A percentile compares a stretch with the other conserved stretches of the same genome.
Conservation (phyloP, 1,140 invertebrate genomes). For the Streblospio benedicti region DNA sequence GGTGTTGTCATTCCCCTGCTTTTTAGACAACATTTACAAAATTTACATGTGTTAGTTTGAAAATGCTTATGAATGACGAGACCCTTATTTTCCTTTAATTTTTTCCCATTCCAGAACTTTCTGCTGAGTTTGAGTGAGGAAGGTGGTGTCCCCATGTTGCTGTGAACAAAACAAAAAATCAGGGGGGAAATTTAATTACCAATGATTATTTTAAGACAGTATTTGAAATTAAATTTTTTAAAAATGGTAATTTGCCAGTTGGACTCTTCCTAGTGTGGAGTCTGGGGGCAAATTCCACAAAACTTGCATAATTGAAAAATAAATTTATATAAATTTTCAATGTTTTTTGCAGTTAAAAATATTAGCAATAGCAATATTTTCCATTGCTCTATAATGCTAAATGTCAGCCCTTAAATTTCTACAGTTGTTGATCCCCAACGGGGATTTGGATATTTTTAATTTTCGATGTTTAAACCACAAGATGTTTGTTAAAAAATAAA, state of each 20-base stretch:
- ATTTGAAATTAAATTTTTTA: not conserved
- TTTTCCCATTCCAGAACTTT: slow-evolving; percentile 50
- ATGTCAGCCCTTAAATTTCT: too few relatives aligned
- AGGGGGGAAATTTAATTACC: not conserved
- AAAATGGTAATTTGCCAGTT: not conserved
- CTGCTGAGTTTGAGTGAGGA: slow-evolving; percentile 63
- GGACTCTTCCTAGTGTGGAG: not conserved
- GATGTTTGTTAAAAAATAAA: too few relatives aligned
- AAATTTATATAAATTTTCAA: too few relatives aligned
- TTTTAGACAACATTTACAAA: not conserved
- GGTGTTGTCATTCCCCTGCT: too few relatives aligned
- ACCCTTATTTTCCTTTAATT: not conserved
- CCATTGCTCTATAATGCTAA: too few relatives aligned
- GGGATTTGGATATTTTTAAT: too few relatives aligned
- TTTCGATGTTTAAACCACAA: too few relatives aligned
- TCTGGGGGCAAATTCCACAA: not conserved
- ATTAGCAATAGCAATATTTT: too few relatives aligned
- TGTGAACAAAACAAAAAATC: slow-evolving; percentile 25
- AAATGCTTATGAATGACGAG: not conserved
- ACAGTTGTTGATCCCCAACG: too few relatives aligned
- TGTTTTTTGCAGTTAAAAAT: too few relatives aligned
- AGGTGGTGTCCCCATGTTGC: slow-evolving; percentile 67
- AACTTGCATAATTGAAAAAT: not conserved
- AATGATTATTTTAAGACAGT: not conserved
- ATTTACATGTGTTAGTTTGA: slow-evolving; percentile 1